Evolutionary conservation across 2,888 invertebrate species (phyloP).

Genomic region (Sesia bembeciformis): DNA sequence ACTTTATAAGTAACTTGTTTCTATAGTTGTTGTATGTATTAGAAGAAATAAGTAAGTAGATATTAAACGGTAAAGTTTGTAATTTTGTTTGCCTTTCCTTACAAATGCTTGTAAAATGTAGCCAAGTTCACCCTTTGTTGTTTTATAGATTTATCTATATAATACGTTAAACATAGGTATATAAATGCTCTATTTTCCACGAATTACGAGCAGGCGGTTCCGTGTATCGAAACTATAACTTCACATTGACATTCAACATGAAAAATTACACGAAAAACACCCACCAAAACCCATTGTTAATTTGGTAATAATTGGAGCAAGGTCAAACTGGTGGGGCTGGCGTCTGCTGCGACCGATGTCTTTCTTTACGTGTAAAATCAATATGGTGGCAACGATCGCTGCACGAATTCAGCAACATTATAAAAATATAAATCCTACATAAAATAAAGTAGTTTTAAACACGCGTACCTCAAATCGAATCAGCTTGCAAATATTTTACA

Average conservation of each 20-base stretch:
- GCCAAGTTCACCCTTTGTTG: no score
- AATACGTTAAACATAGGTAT: no score
- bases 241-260: neutral
- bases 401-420: slow-evolving; percentile 13
- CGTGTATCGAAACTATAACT: neutral
- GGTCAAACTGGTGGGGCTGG: slow-evolving; percentile 25
- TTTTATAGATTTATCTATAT: no score
- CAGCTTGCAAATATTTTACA: slow-evolving; percentile 46
- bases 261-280: neutral
- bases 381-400: slow-evolving; percentile 40
- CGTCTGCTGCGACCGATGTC: slow-evolving; percentile 43
- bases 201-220: neutral
- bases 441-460: neutral
- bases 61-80: no score
- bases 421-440: slow-evolving; percentile 19
- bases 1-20: no score
- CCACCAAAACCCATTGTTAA: slow-evolving; percentile 18
- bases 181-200: neutral
- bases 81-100: no score
- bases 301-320: slow-evolving; percentile 31
- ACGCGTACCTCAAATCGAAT: slow-evolving; percentile 47
- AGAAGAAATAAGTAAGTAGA: no score
- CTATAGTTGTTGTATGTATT: no score
- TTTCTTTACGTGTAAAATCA: slow-evolving; percentile 57
- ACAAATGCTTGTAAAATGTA: no score